Evolutionary conservation across 1,140 invertebrate species (phyloP), one percentile per base, ranked within the genome.

Genomic region (Bombus confusus): DNA sequence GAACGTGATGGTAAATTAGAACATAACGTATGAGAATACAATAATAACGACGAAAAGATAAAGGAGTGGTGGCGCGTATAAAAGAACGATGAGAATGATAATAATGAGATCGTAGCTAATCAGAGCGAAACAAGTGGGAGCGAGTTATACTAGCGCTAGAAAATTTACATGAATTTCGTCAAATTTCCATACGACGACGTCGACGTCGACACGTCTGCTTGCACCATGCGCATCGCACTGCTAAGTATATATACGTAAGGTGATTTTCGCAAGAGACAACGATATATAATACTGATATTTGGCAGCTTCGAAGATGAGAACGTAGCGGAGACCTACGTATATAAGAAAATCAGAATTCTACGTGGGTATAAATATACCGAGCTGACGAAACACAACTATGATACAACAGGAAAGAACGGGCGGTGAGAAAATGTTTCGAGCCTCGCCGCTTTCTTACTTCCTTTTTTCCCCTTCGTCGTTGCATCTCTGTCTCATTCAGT

Each of bases 21-120:
- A 85, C 15, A 34, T 22, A 80, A 83, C 28, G 57, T 76, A 83
- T 18, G 57, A 66, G 80, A 77, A 88, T 47, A 87, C 57, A 83
- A 81, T 89, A 88, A 62, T 78, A 64, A 83, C 86, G 78, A 34
- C 62, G 47, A 86, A 86, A 77, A 75, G 83, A 85, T 80, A 85
- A 80, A 76, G 22, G 37, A 18, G 4, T 62, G 47, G 78, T 66
- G 66, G 22, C 83, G 83, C 73, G 85, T 52, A 62, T 25, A 52
- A 68, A 84, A 43, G 59, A 81, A 57, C 10, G 15, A 41, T 22
- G 31, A 52, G 73, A 13, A 75, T 57, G 18, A 37, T 62, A 47
- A 79, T 39, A 79, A 80, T 52, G 47, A 87, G 39, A 80, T 78
- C 57, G 31, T 52, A 12, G 62, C 25, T 77, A 34, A 9, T 73